Base-by-base conservation (phyloP, 92 coral and sea anemone species). In the Phenganax subtilis region DNA sequence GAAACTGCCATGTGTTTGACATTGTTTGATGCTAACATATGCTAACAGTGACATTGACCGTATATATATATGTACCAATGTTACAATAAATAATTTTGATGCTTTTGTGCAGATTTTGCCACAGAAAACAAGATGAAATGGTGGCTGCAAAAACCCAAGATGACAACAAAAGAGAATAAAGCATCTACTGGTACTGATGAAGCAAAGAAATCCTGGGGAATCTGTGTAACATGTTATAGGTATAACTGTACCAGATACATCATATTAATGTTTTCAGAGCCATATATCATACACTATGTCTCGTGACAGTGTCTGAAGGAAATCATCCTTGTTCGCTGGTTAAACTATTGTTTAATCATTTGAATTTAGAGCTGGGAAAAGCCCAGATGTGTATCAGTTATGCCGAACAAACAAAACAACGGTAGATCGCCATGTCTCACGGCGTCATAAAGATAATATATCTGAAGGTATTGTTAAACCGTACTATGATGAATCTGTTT, bases 141-240 rank as follows among this genome's bases (percentile, higher is more conserved):
- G 75, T 69, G 75, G 75, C n/a, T 69, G 53, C 75, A 69, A 51
- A 61, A 61, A 61, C 67, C 67, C 5, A 31, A 12, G 7, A 69
- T n/a, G 16, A 30, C 75, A 69, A 69, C 75, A 69, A 30, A 30
- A 30, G 16, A 8, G 51, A 30, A 31, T 3, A 69, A 69, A 69
- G 44, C 75, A 1, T 30, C 75, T 51, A 12, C 52, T 30, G 52
- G 53, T 3, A 30, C 75, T 30, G 53, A 31, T 69, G 20, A 31
- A 9, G 52, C 52, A 30, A 69, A 69, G 20, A 69, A 69, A 69
- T 0, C 75, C 15, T 69, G 75, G 52, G 75, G 75, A 30, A 69
- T 69, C 75, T 69, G 75, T 69, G 16, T 69, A 12, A 69, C 75
- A 69, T 69, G 75, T 51, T 69, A 20, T 69, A 69, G 75, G 75